A percentile compares a stretch with the other conserved stretches of the same genome.
Conservation (phyloP, 2,797 vertebrate species). For the Ctenochaetus hawaiiensis region DNA sequence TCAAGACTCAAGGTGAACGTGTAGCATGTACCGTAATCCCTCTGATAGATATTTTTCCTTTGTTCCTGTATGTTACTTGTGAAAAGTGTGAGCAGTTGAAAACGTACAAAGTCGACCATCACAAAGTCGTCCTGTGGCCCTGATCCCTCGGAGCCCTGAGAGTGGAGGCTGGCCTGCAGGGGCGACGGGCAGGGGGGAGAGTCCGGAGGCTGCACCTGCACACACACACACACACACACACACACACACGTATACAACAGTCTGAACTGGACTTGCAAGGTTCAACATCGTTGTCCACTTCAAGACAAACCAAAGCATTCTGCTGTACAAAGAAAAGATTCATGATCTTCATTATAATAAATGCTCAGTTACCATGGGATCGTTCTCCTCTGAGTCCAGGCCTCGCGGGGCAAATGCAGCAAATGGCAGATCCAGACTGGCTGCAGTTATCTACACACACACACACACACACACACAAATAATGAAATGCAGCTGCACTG, state of each 20-base stretch:
- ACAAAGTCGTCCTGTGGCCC: slow-evolving; percentile 96
- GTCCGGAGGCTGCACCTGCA: slow-evolving; percentile 91
- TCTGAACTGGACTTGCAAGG: too few relatives aligned
- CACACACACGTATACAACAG: neutral
- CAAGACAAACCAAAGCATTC: neutral
- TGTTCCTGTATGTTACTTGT: too few relatives aligned
- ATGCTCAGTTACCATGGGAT: slow-evolving; percentile 91
- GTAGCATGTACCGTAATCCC: too few relatives aligned
- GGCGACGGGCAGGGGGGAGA: slow-evolving; percentile 91
- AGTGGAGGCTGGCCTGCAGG: slow-evolving; percentile 94
- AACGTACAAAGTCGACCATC: slow-evolving; percentile 97
- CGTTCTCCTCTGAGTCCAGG: slow-evolving; percentile 91
- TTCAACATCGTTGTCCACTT: too few relatives aligned
- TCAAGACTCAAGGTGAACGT: too few relatives aligned
- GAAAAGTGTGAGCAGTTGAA: neutral
- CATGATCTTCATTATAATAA: too few relatives aligned
- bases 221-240: slow-evolving; percentile 15
- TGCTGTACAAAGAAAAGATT: neutral
- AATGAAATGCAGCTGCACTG: neutral
- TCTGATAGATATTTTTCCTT: too few relatives aligned
- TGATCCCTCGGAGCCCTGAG: slow-evolving; percentile 91
- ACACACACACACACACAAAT: slow-evolving; percentile 11
- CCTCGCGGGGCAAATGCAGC: slow-evolving; percentile 94
- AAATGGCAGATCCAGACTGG: slow-evolving; percentile 96
- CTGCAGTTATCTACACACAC: slow-evolving; percentile 89